phyloP scores from a whole-genome alignment of 2,797 vertebrate genomes.

The Malurus splendens region DNA sequence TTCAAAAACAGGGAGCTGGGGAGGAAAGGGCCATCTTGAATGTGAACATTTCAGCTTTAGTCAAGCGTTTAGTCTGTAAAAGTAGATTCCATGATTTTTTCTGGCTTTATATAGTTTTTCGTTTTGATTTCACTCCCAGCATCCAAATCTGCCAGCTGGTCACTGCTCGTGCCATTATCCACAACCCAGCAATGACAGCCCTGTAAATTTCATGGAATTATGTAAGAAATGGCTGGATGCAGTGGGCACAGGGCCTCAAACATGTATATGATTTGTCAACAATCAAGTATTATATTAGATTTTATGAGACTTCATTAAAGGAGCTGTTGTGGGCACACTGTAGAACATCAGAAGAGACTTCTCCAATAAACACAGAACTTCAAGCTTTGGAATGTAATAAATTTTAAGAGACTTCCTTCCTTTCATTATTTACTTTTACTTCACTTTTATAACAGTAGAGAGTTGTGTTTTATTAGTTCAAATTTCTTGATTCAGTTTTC shows the following conservation, averaged over 20 bases:
- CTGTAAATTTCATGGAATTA: conserved; percentile 37
- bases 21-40: background rate
- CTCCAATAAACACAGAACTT: conserved; percentile 78
- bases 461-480: conserved; percentile 81
- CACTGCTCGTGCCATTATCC: conserved; percentile 19
- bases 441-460: conserved; percentile 75
- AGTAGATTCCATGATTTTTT: conserved; percentile 26
- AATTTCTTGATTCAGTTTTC: conserved; percentile 79
- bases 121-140: conserved; percentile 22
- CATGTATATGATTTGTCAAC: conserved; percentile 77
- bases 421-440: conserved; percentile 86
- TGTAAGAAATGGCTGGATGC: conserved; percentile 60
- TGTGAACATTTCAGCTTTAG: background rate
- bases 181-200: background rate
- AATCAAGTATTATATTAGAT: conserved; percentile 81
- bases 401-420: conserved; percentile 88
- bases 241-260: conserved; percentile 28
- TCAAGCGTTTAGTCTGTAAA: conserved; percentile 21
- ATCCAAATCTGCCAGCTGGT: conserved; percentile 36
- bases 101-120: conserved; percentile 43
- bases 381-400: conserved; percentile 88
- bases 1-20: background rate
- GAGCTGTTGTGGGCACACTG: conserved; percentile 78
- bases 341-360: conserved; percentile 88
- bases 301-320: conserved; percentile 91